phyloP scores from a whole-genome alignment of 2,888 invertebrate genomes.

The Lepidocyrtoides sp. region DNA sequence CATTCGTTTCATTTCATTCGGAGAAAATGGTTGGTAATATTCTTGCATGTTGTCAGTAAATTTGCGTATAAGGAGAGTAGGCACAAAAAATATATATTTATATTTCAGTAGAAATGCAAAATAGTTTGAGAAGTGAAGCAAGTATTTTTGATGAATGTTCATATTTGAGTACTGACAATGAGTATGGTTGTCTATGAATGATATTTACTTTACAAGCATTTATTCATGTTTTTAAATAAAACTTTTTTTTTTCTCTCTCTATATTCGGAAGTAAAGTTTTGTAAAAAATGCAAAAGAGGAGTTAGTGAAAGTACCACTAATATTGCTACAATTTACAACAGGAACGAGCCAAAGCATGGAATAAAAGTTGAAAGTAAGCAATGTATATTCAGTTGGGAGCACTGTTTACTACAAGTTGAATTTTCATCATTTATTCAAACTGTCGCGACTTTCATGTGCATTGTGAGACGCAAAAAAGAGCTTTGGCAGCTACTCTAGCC shows the following conservation, averaged over 20 bases:
- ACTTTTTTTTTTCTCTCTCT: conserved; percentile 2
- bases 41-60: neutral
- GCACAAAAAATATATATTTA: neutral
- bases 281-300: neutral
- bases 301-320: neutral
- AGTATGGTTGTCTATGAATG: neutral
- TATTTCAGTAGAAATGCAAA: neutral
- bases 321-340: neutral
- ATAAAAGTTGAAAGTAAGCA: neutral
- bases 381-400: neutral
- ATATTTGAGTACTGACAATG: neutral
- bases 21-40: neutral
- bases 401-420: neutral
- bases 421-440: conserved; percentile 9
- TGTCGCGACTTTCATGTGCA: neutral
- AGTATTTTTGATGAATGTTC: neutral
- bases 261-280: neutral
- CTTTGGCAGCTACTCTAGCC: too few relatives aligned
- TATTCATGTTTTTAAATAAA: neutral
- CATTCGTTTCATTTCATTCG: conserved; percentile 41
- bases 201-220: neutral
- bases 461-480: too few relatives aligned
- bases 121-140: neutral
- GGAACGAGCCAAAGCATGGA: neutral
- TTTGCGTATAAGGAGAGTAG: too few relatives aligned